phyloP scores from a whole-genome alignment of 2,888 invertebrate species.

The Zygaena filipendulae region DNA sequence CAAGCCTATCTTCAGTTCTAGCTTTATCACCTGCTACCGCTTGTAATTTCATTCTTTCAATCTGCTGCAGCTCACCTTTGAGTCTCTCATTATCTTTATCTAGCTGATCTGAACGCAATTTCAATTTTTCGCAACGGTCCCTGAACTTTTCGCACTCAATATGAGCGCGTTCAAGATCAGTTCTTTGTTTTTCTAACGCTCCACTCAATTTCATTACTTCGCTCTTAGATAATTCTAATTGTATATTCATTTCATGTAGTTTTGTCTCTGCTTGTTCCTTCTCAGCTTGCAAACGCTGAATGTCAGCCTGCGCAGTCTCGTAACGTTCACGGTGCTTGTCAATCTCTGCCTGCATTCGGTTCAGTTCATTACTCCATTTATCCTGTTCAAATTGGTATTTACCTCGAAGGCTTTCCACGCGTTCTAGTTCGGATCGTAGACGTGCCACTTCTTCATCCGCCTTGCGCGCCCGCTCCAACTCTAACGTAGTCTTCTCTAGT shows the following conservation, averaged over 20 bases:
- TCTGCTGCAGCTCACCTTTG: slow-evolving; percentile 70
- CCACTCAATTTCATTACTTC: slow-evolving; percentile 80
- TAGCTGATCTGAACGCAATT: slow-evolving; percentile 74
- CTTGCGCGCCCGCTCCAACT: slow-evolving; percentile 81
- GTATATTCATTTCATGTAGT: slow-evolving; percentile 82
- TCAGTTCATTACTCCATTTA: slow-evolving; percentile 70
- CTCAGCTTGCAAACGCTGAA: slow-evolving; percentile 73
- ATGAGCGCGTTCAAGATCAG: slow-evolving; percentile 84
- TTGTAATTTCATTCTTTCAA: slow-evolving; percentile 80
- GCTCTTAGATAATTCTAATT: slow-evolving; percentile 81
- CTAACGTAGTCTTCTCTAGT: slow-evolving; percentile 82
- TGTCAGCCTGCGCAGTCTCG: slow-evolving; percentile 78
- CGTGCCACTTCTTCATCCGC: slow-evolving; percentile 74
- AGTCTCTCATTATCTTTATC: slow-evolving; percentile 70
- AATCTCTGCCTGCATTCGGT: slow-evolving; percentile 79
- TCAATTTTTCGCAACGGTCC: slow-evolving; percentile 88
- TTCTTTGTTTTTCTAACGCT: slow-evolving; percentile 82
- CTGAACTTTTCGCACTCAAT: slow-evolving; percentile 91
- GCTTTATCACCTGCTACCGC: slow-evolving; percentile 73
- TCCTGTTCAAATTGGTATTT: slow-evolving; percentile 69
- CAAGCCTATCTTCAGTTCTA: slow-evolving; percentile 75
- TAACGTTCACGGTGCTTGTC: slow-evolving; percentile 82
- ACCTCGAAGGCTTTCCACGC: slow-evolving; percentile 77
- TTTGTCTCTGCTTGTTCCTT: slow-evolving; percentile 76
- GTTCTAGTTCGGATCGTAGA: slow-evolving; percentile 76